Evolutionary conservation across 1,140 invertebrate genomes (phyloP), one percentile per base, ranked within the genome.

Genomic region (Stegodyphus mimosarum): DNA sequence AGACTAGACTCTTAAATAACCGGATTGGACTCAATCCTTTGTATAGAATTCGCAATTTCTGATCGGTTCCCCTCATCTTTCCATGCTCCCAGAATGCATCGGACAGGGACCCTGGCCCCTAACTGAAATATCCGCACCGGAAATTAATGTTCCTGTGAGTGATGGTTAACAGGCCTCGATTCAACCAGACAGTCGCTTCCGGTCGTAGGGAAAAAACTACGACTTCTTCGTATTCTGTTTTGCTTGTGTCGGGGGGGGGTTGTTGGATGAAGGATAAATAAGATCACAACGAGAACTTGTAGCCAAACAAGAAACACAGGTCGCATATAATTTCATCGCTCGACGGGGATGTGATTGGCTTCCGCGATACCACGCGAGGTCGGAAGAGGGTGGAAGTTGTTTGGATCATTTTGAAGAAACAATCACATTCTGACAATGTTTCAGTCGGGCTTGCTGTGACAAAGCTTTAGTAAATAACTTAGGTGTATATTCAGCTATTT

Each of bases 71-170:
- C 76, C 60, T 33, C 33, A 33, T 33, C 33, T 33, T 33, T 33
- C 33, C 33, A 33, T 33, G 33, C 33, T 33, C 33, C 33, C 33
- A 33, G 33, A 33, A 33, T 33, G 33, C 33, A 33, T 33, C 9
- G 79, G 79, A 83, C 79, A 83, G 79, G 79, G 79, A 83, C 79
- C 52, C 81, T 13, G 13, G 64, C 49, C 81, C 81, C 72, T 84
- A 84, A 84, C 81, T 84, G 81, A 84, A 84, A 84, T 84, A 84
- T 84, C 81, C 81, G 72, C 73, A 76, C 81, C 81, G 81, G 81
- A 84, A 84, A 84, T 84, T 84, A 84, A 84, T 84, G 81, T 84
- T 84, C 81, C 81, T 84, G 81, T 84, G 81, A 84, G 81, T 84
- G 75, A 84, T 84, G 81, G 81, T 84, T 84, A 84, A 84, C 81